Base-by-base conservation (phyloP, 2,113 vertebrate species). In the Scytalopus superciliaris region DNA sequence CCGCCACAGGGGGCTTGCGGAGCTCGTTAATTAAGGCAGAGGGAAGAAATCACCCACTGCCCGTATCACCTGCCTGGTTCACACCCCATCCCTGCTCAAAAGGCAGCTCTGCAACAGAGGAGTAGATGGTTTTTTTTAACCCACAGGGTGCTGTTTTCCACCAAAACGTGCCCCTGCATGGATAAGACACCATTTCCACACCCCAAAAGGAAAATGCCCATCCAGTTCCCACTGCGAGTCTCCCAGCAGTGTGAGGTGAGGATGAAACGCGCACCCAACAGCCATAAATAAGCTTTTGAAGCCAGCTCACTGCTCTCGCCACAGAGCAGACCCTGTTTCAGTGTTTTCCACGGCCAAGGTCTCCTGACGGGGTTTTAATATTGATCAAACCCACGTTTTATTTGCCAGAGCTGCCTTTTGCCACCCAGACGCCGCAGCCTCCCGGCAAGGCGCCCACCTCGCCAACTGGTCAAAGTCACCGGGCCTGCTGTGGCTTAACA, bases 1-100 rank as follows among this genome's bases (percentile, higher is more conserved):
- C 12, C 39, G 18, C 42, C 8, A 5, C 0, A 0, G 3, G 3
- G 39, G 10, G 7, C 9, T 64, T 7, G 25, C 72, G 40, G 33
- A 50, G 66, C 52, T 72, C 2, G 0, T 42, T 67, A 23, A 87
- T 87, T 70, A 62, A 87, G 27, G 19, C 0, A 2, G 33, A 35
- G 28, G 19, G 56, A 70, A 66, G 33, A 60, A 84, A 66, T 37
- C 0, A 22, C n/a, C 31, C 0, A 0, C 28, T 45, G 56, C 11
- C 5, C 37, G 0, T 22, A 37, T 12, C 6, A 11, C 40, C 4
- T 2, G 24, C 33, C 60, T 30, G 37, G 60, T 2, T 53, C 7
- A n/a, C 33, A 2, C n/a, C 30, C 47, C 18, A 1, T 4, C 39
- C 39, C 73, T 19, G 7, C 79, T 44, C 8, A 0, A 21, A n/a